These are phyloP conservation scores for Kryptolebias marmoratus DNA, from an alignment of 2,113 vertebrate species.

Conservation along the genomic window DNA sequence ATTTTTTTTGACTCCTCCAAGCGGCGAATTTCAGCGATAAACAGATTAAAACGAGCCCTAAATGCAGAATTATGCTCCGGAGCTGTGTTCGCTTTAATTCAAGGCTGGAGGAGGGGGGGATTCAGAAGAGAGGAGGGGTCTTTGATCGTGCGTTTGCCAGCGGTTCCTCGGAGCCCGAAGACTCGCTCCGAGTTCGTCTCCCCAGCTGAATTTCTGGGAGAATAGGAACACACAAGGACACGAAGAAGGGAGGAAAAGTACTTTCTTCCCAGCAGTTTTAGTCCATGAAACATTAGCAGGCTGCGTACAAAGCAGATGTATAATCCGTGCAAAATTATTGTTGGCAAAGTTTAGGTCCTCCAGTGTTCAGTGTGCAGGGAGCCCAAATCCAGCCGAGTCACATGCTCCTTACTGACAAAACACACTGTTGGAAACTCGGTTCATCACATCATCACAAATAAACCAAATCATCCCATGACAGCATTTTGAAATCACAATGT, in stretches of 20 bases:
- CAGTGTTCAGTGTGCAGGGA: conserved; percentile 24
- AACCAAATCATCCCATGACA: background rate
- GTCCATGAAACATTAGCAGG: conserved; percentile 22
- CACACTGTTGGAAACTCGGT: conserved; percentile 6
- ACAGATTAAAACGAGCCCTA: conserved; percentile 69
- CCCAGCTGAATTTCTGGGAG: conserved; percentile 32
- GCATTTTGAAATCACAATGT: conserved; percentile 10
- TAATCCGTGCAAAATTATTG: conserved; percentile 29
- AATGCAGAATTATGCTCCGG: conserved; percentile 58
- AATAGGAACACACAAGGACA: conserved; percentile 30
- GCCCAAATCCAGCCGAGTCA: conserved; percentile 29
- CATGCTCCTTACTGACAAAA: conserved; percentile 10
- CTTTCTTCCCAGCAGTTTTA: conserved; percentile 42
- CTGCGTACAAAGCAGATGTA: conserved; percentile 31
- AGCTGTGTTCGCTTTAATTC: conserved; percentile 60
- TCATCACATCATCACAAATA: background rate
- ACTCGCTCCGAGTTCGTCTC: conserved; percentile 38
- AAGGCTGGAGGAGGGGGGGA: conserved; percentile 42
- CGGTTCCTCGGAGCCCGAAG: conserved; percentile 53
- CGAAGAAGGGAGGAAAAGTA: conserved; percentile 21
- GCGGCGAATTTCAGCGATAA: conserved; percentile 68
- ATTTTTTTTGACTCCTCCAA: conserved; percentile 51
- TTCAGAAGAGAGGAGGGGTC: conserved; percentile 40
- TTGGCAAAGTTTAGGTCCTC: conserved; percentile 8
- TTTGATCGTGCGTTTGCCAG: conserved; percentile 68